A percentile compares a stretch with the other conserved stretches of the same genome.
These are phyloP conservation scores for Leistus spinibarbis DNA, from an alignment of 2,888 invertebrate genomes.

Conservation along the genomic window DNA sequence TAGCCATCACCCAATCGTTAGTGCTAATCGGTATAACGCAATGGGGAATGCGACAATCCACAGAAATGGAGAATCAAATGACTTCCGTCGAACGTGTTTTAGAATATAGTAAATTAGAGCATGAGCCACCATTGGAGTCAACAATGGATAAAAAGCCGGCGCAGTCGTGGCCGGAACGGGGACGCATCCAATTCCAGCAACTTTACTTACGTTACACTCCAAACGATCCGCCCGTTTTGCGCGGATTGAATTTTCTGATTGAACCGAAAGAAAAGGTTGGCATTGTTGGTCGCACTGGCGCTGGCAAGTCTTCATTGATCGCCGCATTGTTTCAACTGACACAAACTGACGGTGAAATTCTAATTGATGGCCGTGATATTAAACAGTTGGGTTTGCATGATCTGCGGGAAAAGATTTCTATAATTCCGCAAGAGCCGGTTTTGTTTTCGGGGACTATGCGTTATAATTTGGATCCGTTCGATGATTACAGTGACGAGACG, in stretches of 20 bases:
- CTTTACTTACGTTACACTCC: constrained; percentile 72
- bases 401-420: constrained; percentile 73
- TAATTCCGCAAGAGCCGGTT: constrained; percentile 84
- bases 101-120: constrained; percentile 60
- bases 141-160: constrained; percentile 67
- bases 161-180: constrained; percentile 71
- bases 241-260: constrained; percentile 66
- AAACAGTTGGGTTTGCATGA: constrained; percentile 70
- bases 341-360: constrained; percentile 72
- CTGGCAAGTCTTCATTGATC: constrained; percentile 74
- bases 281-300: constrained; percentile 77
- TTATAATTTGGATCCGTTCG: constrained; percentile 84
- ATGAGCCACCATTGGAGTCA: constrained; percentile 71
- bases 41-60: constrained; percentile 46
- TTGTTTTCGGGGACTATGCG: constrained; percentile 84
- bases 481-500: constrained; percentile 72
- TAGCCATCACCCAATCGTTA: too few species aligned
- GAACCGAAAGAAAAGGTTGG: constrained; percentile 71
- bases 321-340: constrained; percentile 77
- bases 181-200: constrained; percentile 67
- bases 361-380: constrained; percentile 76
- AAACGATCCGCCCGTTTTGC: constrained; percentile 72
- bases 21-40: too few species aligned
- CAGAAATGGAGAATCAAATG: constrained; percentile 70
- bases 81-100: constrained; percentile 53